Evolutionary conservation across 2,888 invertebrate species (phyloP), one percentile per base, ranked within the genome.

Genomic region (Epinotia ramella): DNA sequence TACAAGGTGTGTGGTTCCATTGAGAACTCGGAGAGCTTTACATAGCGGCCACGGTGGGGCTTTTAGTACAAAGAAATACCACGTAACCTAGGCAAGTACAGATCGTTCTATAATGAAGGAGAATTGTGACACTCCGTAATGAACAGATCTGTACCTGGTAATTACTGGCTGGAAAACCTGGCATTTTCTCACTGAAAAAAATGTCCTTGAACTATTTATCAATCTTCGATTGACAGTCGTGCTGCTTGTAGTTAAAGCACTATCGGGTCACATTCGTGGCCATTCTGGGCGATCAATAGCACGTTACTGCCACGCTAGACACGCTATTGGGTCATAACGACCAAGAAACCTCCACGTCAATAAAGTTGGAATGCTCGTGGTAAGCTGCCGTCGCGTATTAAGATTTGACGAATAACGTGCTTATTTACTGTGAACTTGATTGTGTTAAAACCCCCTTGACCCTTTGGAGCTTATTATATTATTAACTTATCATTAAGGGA

Each of bases 271-370:
- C 11, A 20, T 65, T 71, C 49, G 20, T 46, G 57, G 33, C 46
- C 16, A 66, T 49, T 59, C 7, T 16, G 49, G 2, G 16, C 73
- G 73, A 73, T 73, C 73, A 60, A 66, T 73, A 72, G 28, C 24
- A 59, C 60, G 33, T 40, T n/a, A 40, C 40, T 33, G 24, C n/a
- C 65, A 59, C 28, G 46, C 18, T 65, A 40, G 73, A 65, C 73
- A 73, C 73, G 73, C 73, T 60, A 66, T 66, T 49, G 33, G 60
- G 59, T 46, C 60, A 66, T 71, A 71, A 71, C n/a, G 59, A 44
- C 56, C 64, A 72, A 65, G 49, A 49, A 63, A 63, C 63, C n/a
- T 49, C 16, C 24, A 71, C 64, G 72, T 65, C 72, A 57, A 73
- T 65, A 65, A n/a, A 65, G 65, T 24, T 59, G 59, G 65, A 57